Conservation (phyloP, 2,888 invertebrate species). For the Melieria omissa region DNA sequence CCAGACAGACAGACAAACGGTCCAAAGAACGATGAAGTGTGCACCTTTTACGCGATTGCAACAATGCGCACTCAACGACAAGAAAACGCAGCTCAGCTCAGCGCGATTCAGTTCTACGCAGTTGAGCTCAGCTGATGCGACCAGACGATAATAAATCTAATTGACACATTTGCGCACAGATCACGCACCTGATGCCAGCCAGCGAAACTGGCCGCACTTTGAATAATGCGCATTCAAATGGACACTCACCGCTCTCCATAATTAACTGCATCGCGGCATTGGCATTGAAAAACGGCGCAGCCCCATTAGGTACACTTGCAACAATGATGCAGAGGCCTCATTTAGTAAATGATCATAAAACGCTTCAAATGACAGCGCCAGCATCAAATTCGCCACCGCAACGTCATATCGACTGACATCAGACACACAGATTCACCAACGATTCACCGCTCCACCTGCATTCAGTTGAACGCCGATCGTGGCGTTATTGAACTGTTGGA, state of each 20-base stretch:
- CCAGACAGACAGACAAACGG: conserved; percentile 24
- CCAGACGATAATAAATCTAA: conserved; percentile 66
- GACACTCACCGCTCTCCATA: too few relatives aligned
- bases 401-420: conserved; percentile 15
- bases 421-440: conserved; percentile 29
- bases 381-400: conserved; percentile 9
- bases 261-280: too few relatives aligned
- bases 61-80: too few relatives aligned
- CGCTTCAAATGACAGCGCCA: background rate
- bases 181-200: conserved; percentile 39
- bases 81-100: too few relatives aligned
- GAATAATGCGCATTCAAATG: background rate
- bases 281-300: too few relatives aligned
- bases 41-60: too few relatives aligned
- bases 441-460: conserved; percentile 49
- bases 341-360: background rate
- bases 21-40: too few relatives aligned
- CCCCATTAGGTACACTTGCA: too few relatives aligned
- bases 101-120: too few relatives aligned
- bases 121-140: background rate
- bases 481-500: conserved; percentile 19
- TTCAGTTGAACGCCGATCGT: conserved; percentile 11
- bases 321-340: background rate
- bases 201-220: conserved; percentile 18
- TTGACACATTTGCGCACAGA: conserved; percentile 63